Evolutionary conservation across 2,797 vertebrate genomes (phyloP).

Genomic region (Odontamblyopus lacepedii): DNA sequence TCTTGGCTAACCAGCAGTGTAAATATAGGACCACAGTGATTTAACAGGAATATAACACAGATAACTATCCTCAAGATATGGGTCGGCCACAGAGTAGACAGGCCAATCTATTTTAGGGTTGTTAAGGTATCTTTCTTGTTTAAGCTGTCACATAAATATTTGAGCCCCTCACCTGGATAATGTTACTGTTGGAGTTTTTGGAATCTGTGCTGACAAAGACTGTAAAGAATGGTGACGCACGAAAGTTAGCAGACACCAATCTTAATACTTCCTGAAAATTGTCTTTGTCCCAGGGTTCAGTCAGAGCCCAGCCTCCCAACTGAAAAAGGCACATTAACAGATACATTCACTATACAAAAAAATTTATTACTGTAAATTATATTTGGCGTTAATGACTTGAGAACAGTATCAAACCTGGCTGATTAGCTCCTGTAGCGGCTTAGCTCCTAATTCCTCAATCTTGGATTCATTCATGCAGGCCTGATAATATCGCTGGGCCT

Average conservation of each 20-base stretch:
- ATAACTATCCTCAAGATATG: background rate
- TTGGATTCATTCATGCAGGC: constrained; percentile 95
- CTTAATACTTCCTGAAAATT: constrained; percentile 91
- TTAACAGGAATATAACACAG: constrained; percentile 1
- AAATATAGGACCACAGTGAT: constrained; percentile 3
- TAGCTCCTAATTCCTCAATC: constrained; percentile 87
- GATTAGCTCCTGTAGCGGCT: constrained; percentile 88
- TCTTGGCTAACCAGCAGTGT: constrained; percentile 3
- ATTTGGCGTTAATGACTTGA: constrained; percentile 12
- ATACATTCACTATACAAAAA: background rate
- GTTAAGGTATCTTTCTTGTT: background rate
- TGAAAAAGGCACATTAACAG: constrained; percentile 53
- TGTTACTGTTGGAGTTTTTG: constrained; percentile 94
- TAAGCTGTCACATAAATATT: background rate
- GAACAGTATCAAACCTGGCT: constrained; percentile 77
- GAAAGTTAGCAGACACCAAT: constrained; percentile 85
- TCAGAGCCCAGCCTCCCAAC: constrained; percentile 95
- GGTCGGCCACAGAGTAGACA: background rate
- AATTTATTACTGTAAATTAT: background rate
- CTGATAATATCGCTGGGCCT: constrained; percentile 91
- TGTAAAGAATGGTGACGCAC: constrained; percentile 90
- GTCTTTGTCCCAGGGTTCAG: constrained; percentile 79
- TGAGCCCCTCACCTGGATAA: constrained; percentile 88
- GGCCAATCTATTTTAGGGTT: background rate
- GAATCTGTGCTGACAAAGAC: constrained; percentile 93